Evolutionary conservation across 2,888 invertebrate genomes (phyloP).

Genomic region (Stenoptilia bipunctidactyla): DNA sequence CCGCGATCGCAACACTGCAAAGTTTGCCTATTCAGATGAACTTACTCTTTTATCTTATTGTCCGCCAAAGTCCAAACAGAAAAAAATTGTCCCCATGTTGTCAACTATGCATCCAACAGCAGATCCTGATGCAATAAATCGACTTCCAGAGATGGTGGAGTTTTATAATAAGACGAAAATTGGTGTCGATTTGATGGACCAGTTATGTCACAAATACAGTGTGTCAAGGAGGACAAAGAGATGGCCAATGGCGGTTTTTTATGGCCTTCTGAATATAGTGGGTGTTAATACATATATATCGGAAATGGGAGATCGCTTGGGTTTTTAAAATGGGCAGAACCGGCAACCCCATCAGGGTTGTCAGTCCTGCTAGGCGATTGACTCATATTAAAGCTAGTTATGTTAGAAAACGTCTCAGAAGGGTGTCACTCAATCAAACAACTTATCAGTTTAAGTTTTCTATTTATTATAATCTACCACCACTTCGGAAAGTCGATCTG

Average conservation of each 20-base stretch:
- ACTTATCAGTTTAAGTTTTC: too few species aligned
- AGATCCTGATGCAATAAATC: conserved; percentile 6
- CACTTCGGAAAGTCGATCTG: too few species aligned
- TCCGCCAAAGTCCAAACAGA: conserved; percentile 9
- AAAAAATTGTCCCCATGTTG: conserved; percentile 7
- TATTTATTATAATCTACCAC: too few species aligned
- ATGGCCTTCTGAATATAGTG: neutral
- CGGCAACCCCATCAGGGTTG: too few species aligned
- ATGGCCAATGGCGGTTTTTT: conserved; percentile 1
- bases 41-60: conserved; percentile 10
- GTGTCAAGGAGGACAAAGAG: neutral
- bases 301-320: too few species aligned
- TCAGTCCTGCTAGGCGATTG: too few species aligned
- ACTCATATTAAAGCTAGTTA: too few species aligned
- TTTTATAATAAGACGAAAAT: conserved; percentile 3
- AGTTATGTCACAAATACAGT: conserved; percentile 1
- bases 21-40: conserved; percentile 7
- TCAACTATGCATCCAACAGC: conserved; percentile 9
- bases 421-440: too few species aligned
- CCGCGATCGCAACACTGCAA: conserved; percentile 8
- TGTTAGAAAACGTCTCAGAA: too few species aligned
- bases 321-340: too few species aligned
- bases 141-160: conserved; percentile 6
- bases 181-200: conserved; percentile 3
- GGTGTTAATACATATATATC: conserved; percentile 2